phyloP scores from a whole-genome alignment of 2,797 vertebrate genomes.

The Zalophus californianus region DNA sequence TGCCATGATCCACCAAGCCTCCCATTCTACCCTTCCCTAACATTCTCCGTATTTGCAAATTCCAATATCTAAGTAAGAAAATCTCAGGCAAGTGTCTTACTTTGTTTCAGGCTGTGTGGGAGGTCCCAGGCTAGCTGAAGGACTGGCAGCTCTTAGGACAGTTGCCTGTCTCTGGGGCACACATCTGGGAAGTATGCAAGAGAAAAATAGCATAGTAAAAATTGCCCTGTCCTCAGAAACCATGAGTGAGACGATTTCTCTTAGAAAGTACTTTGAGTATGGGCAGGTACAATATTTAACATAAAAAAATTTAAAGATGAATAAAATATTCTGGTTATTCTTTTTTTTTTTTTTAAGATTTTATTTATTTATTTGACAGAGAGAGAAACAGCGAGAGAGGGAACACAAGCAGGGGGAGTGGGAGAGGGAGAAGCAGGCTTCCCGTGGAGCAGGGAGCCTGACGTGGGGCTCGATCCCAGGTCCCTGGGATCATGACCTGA shows the following conservation, averaged over 20 bases:
- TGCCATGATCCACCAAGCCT: not conserved
- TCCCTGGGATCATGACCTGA: no score
- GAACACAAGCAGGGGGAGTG: no score
- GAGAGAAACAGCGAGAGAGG: no score
- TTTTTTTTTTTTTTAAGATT: not conserved
- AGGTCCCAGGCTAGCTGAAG: not conserved
- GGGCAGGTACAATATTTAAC: not conserved
- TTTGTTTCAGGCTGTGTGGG: not conserved
- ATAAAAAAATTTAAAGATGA: conserved; percentile 18
- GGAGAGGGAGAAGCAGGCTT: no score
- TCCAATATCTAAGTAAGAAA: not conserved
- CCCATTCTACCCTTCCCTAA: not conserved
- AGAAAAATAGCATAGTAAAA: not conserved
- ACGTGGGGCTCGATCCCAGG: no score
- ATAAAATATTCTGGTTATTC: conserved; percentile 35
- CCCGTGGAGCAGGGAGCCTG: no score
- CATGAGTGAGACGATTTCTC: not conserved
- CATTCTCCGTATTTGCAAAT: not conserved
- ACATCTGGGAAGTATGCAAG: not conserved
- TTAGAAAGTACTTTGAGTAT: conserved; percentile 17
- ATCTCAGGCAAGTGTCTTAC: not conserved
- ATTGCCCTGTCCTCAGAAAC: not conserved
- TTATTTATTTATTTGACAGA: no score
- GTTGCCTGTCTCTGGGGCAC: not conserved
- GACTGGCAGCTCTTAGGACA: not conserved